These are phyloP conservation scores for Andrena camellia DNA, from an alignment of 2,888 invertebrate species.

Conservation along the genomic window DNA sequence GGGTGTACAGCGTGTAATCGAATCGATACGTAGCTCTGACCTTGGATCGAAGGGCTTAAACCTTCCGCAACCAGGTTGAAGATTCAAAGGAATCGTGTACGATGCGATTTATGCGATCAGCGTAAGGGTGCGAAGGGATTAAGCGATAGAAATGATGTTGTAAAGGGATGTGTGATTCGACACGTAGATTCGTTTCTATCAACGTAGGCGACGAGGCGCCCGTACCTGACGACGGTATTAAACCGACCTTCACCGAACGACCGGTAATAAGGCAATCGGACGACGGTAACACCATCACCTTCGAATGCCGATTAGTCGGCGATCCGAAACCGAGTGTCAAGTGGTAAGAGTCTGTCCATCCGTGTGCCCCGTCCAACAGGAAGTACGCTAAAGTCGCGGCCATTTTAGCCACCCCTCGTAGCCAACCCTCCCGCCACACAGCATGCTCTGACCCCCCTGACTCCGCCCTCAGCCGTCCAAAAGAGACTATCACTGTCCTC, in stretches of 20 bases:
- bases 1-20: slow-evolving; percentile 12
- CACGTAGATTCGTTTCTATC: slow-evolving; percentile 65
- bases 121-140: slow-evolving; percentile 52
- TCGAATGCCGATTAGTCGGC: slow-evolving; percentile 98
- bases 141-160: slow-evolving; percentile 18
- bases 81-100: not conserved
- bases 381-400: slow-evolving; percentile 49
- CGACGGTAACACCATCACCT: slow-evolving; percentile 97
- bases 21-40: slow-evolving; percentile 73
- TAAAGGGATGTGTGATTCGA: slow-evolving; percentile 29
- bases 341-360: slow-evolving; percentile 90
- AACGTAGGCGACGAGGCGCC: slow-evolving; percentile 96
- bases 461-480: not conserved
- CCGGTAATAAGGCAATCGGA: slow-evolving; percentile 98
- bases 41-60: slow-evolving; percentile 67
- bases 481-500: not conserved
- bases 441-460: not conserved
- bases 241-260: slow-evolving; percentile 99
- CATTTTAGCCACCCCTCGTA: not conserved
- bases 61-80: slow-evolving; percentile 50
- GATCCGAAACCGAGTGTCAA: slow-evolving; percentile 97
- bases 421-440: not conserved
- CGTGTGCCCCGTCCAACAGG: slow-evolving; percentile 47
- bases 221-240: slow-evolving; percentile 96
- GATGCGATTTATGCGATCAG: not conserved